A percentile compares a stretch with the other conserved stretches of the same genome.
phyloP scores from a whole-genome alignment of 23 tunicate genomes.

The Diplosoma virens region DNA sequence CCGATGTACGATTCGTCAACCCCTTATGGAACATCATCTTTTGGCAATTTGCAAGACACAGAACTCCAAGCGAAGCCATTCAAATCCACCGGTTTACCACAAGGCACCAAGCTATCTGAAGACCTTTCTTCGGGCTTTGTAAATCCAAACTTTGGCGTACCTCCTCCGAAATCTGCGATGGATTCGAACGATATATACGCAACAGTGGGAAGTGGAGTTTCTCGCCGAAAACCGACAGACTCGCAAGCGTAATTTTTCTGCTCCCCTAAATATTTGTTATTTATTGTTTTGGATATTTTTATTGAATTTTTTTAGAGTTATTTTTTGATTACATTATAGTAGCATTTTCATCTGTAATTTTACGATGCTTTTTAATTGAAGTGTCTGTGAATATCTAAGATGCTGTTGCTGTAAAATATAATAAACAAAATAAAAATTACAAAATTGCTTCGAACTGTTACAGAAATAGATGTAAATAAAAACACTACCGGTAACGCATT shows the following conservation, averaged over 20 bases:
- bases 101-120: neutral
- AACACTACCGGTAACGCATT: no score
- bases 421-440: no score
- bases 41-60: slow-evolving; percentile 24
- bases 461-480: no score
- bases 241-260: slow-evolving; percentile 17
- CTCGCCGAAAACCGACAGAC: slow-evolving; percentile 17
- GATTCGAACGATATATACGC: slow-evolving; percentile 33
- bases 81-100: neutral
- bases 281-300: neutral
- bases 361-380: no score
- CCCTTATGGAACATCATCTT: slow-evolving; percentile 40
- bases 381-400: no score
- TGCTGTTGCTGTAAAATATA: no score
- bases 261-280: neutral
- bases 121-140: slow-evolving; percentile 27
- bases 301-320: no score
- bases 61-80: slow-evolving; percentile 17
- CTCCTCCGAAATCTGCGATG: neutral
- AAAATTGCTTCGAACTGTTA: no score
- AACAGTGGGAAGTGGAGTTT: slow-evolving; percentile 37
- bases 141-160: slow-evolving; percentile 33
- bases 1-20: slow-evolving; percentile 46
- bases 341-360: no score
- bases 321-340: no score